Evolutionary conservation across 2,797 vertebrate species (phyloP).

Genomic region (Florisuga fusca): DNA sequence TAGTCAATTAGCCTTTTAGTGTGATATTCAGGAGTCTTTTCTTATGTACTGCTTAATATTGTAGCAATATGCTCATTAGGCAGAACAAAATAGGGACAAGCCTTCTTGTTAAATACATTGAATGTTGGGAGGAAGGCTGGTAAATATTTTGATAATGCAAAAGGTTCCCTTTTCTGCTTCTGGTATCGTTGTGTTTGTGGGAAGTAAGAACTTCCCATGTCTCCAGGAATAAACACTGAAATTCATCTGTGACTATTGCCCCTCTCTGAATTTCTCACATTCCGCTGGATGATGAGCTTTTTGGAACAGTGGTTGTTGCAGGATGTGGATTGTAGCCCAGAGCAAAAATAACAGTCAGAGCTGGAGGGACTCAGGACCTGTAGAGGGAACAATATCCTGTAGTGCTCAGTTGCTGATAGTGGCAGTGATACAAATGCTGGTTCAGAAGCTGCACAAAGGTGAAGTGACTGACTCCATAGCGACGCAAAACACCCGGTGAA

Average conservation of each 20-base stretch:
- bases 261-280: neutral
- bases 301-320: neutral
- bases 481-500: neutral
- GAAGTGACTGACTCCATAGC: fast-evolving
- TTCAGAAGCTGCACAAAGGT: neutral
- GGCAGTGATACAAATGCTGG: neutral
- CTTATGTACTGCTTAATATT: neutral
- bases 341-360: neutral
- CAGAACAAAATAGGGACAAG: neutral
- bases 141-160: neutral
- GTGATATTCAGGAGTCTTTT: neutral
- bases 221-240: neutral
- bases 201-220: neutral
- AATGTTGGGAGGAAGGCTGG: neutral
- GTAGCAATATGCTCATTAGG: neutral
- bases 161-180: neutral
- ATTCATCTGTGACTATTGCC: neutral
- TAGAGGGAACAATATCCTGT: neutral
- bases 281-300: neutral
- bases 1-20: neutral
- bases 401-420: fast-evolving
- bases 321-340: neutral
- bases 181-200: no score
- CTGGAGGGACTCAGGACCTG: neutral
- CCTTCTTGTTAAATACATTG: neutral